Evolutionary conservation across 1,140 invertebrate genomes (phyloP), one percentile per base, ranked within the genome.

Genomic region (Drosophila auraria): DNA sequence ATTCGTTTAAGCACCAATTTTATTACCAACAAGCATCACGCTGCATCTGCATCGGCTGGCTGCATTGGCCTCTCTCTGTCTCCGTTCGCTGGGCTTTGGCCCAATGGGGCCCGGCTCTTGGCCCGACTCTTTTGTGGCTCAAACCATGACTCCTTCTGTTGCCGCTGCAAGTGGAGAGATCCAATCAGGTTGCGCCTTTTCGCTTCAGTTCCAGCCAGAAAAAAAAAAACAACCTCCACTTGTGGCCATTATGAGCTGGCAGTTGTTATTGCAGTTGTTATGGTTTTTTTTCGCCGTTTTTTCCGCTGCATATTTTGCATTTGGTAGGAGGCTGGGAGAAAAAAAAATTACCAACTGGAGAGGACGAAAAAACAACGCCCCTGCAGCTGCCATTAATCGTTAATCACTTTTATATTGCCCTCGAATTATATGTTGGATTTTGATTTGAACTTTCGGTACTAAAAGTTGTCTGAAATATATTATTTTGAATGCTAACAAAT

Each of bases 1-100:
- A 86, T 91, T 91, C 90, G 90, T 91, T 92, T 91, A 91, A 91
- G 90, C 90, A 92, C 90, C 90, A 91, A 91, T 91, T 91, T 91
- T 92, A 91, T 91, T 91, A 87, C 82, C 82, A 86, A 92, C 82
- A 92, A 89, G 82, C 77, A 90, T 89, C 86, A 90, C 86, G 82
- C 82, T 89, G 86, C 81, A 90, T 89, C 86, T 86, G 83, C 83
- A 87, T 82, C 83, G 84, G 77, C 54, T 56, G 84, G 77, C 54
- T 56, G 54, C 54, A 56, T 82, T 86, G 69, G 65, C 59, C 44
- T 62, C 64, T 77, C 77, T 70, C 49, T 78, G 57, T 77, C 54
- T 77, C 36, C 53, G 40, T 40, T 57, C 42, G 40, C 17, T 47
- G 38, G 42, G 57, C 27, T 53, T 40, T 42, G 57, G 65, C 40